Conservation (phyloP, 2,113 vertebrate genomes). For the Scopus umbretta region DNA sequence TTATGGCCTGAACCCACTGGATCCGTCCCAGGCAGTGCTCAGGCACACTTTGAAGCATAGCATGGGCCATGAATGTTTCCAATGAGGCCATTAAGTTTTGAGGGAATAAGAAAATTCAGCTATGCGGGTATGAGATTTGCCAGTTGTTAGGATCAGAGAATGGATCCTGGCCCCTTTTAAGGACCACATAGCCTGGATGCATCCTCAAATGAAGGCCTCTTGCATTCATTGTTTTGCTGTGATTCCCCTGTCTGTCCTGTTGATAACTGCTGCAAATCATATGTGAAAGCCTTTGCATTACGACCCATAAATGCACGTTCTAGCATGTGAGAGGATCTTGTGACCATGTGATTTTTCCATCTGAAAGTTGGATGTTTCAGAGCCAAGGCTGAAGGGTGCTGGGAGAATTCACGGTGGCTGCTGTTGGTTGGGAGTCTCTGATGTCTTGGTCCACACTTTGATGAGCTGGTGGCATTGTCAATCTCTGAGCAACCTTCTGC, state of each 20-base stretch:
- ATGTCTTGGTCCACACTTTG: background rate
- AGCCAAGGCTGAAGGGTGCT: background rate
- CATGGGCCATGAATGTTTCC: background rate
- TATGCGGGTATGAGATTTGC: background rate
- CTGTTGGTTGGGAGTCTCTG: background rate
- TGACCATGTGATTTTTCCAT: background rate
- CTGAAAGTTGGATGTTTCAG: background rate
- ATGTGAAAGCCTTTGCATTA: accelerated
- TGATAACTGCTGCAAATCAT: background rate
- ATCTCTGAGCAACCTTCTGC: background rate
- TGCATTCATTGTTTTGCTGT: accelerated
- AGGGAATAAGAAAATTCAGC: background rate
- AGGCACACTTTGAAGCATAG: background rate
- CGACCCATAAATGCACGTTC: background rate
- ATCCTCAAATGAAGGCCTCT: background rate
- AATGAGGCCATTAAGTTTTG: background rate
- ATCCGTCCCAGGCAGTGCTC: background rate
- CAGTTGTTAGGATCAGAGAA: background rate
- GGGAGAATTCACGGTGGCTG: background rate
- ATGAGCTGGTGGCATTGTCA: background rate
- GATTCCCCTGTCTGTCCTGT: background rate
- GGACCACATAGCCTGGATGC: background rate
- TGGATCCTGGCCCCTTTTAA: background rate
- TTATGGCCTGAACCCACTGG: background rate
- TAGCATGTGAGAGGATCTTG: accelerated